A percentile compares a stretch with the other conserved stretches of the same genome.
These are phyloP conservation scores for Tachystola acroxantha DNA, from an alignment of 2,888 invertebrate species.

Conservation along the genomic window DNA sequence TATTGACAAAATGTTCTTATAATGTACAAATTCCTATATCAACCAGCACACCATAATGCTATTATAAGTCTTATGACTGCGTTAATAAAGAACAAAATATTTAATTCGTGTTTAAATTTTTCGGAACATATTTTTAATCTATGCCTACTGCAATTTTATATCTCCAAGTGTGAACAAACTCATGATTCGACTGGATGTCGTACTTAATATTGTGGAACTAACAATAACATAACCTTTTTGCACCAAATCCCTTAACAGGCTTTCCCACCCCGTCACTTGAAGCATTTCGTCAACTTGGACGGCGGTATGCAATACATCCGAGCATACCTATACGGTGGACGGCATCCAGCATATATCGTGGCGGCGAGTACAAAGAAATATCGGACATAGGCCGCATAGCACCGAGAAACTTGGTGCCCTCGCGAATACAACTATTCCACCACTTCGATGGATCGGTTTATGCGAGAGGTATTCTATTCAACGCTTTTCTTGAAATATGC, in stretches of 20 bases:
- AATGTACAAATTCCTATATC: too few species aligned
- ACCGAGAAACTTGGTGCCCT: constrained; percentile 50
- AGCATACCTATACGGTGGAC: constrained; percentile 25
- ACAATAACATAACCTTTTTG: not conserved
- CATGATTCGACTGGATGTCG: too few species aligned
- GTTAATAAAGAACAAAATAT: too few species aligned
- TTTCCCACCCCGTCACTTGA: constrained; percentile 1
- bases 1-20: too few species aligned
- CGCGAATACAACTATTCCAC: constrained; percentile 63
- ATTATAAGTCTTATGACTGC: too few species aligned
- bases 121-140: too few species aligned
- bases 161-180: too few species aligned
- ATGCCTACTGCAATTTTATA: too few species aligned
- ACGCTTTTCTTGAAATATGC: constrained; percentile 9
- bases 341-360: constrained; percentile 7
- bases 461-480: constrained; percentile 28
- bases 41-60: too few species aligned
- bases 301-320: constrained; percentile 31
- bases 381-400: constrained; percentile 61
- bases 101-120: too few species aligned
- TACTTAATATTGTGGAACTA: too few species aligned
- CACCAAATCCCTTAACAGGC: not conserved
- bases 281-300: constrained; percentile 32
- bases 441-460: constrained; percentile 54
- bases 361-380: constrained; percentile 65